Percentiles rank a stretch among this genome's conserved stretches.
phyloP scores from a whole-genome alignment of 1,140 invertebrate species.

The Drosophila seguyi region DNA sequence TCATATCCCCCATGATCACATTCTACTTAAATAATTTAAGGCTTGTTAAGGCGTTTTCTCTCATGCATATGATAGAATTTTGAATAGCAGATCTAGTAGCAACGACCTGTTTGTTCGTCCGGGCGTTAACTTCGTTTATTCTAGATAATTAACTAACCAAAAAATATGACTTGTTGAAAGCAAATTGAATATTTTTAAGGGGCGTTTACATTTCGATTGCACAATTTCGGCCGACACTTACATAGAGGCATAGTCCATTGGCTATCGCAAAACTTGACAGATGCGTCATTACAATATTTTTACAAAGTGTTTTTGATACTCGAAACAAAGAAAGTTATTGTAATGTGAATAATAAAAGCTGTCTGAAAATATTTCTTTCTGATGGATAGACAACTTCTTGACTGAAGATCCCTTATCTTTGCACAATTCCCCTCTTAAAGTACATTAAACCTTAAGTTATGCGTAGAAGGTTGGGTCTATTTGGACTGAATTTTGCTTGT shows the following conservation, averaged over 20 bases:
- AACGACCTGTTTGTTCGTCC: constrained; percentile 35
- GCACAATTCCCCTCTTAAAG: constrained; percentile 1
- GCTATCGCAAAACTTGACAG: constrained; percentile 7
- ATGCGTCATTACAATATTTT: constrained; percentile 25
- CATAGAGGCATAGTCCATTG: constrained; percentile 15
- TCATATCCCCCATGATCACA: not conserved
- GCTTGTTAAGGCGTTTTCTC: constrained; percentile 13
- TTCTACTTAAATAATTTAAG: constrained; percentile 15
- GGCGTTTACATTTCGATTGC: constrained; percentile 16
- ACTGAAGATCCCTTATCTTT: constrained; percentile 7
- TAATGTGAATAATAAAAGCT: constrained; percentile 11
- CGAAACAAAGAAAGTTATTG: constrained; percentile 46
- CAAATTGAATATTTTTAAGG: constrained; percentile 16
- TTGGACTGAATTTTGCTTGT: constrained; percentile 13
- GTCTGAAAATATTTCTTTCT: not conserved
- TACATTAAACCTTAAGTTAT: constrained; percentile 19
- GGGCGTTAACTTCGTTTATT: constrained; percentile 42
- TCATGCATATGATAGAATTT: constrained; percentile 11
- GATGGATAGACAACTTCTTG: not conserved
- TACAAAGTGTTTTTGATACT: constrained; percentile 6
- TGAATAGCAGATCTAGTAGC: constrained; percentile 23
- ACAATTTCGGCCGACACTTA: constrained; percentile 22
- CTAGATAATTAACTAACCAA: constrained; percentile 21
- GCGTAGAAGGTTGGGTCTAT: constrained; percentile 1
- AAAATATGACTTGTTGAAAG: constrained; percentile 23